Conservation (phyloP, 2,888 invertebrate species). For the Drosophila percnosoma region DNA sequence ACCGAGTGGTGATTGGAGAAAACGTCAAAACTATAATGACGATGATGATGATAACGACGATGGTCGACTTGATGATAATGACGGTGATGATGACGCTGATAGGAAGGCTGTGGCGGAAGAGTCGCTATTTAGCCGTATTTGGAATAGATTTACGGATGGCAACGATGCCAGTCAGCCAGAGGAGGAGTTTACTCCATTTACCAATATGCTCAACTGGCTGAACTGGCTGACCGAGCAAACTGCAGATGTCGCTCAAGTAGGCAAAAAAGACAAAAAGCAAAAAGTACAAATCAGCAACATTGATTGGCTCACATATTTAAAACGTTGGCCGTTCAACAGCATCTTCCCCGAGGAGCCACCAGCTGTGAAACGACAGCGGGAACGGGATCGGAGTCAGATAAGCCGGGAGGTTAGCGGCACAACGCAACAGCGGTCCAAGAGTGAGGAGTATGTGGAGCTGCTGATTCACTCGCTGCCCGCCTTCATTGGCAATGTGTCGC, state of each 20-base stretch:
- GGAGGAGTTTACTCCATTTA: conserved; percentile 37
- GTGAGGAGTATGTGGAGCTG: conserved; percentile 84
- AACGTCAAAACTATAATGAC: neutral
- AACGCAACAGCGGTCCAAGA: conserved; percentile 2
- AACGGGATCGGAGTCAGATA: conserved; percentile 11
- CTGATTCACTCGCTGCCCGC: conserved; percentile 88
- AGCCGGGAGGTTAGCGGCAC: conserved; percentile 12
- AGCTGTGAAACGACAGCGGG: neutral
- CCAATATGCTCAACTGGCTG: conserved; percentile 81
- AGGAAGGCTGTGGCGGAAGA: conserved; percentile 48
- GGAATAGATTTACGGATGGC: conserved; percentile 42
- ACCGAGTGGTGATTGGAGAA: neutral
- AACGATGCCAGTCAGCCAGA: conserved; percentile 12
- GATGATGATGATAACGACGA: conserved; percentile 33
- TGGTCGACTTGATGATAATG: conserved; percentile 41
- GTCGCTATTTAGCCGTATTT: conserved; percentile 54
- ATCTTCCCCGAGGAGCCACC: conserved; percentile 73
- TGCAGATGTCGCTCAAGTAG: conserved; percentile 29
- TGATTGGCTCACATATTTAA: conserved; percentile 78
- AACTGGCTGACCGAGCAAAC: conserved; percentile 69
- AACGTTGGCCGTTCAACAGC: conserved; percentile 84
- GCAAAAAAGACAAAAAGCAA: conserved; percentile 33
- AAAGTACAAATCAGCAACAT: conserved; percentile 45
- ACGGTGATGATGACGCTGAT: conserved; percentile 45
- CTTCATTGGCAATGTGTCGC: conserved; percentile 89